Evolutionary conservation across 2,888 invertebrate genomes (phyloP), one percentile per base, ranked within the genome.

Genomic region (Ecliptopera silaceata): DNA sequence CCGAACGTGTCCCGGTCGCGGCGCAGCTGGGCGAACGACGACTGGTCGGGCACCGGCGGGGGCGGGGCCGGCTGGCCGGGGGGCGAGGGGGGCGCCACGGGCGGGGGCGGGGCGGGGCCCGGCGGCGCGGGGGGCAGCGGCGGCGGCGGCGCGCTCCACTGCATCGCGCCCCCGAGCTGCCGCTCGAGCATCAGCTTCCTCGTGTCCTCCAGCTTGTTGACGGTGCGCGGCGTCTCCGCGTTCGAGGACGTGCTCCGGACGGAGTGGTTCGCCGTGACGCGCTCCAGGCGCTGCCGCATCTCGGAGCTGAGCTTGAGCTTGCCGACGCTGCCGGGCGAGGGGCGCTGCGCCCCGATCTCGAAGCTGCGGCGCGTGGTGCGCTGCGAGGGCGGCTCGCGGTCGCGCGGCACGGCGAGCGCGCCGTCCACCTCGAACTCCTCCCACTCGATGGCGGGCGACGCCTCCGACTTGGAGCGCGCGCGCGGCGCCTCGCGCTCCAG

Each of bases 291-390:
- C 73, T 97, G 96, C 11, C 97, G 93, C 97, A 98, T 98, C 87
- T 98, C 97, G 0, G 96, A 96, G 75, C 97, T 97, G 6, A 98
- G 93, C 72, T 97, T 96, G 0, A 98, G 84, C 80, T 98, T 98
- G 0, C 98, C 97, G 3, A 98, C 96, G 75, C 97, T 97, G 1
- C 97, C 97, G 0, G 97, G 97, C 0, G 95, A 94, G 0, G 96
- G 96, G 36, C 96, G 92, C 56, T 95, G 94, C 0, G 96, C 96
- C 0, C 96, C 96, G 17, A 97, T 95, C 78, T 97, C 96, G 69
- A 96, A 95, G 61, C 95, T 95, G 56, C 95, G 88, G 54, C 93
- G 86, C 0, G 89, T 86, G 0, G 87, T 88, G 53, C 89, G 71
- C 52, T 87, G 87, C 32, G 75, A 83, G 0, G 91, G 88, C 0